Percentiles rank a stretch among this genome's conserved stretches.
Conservation (phyloP, 1,140 invertebrate genomes). For the Heliconius eleuchia region DNA sequence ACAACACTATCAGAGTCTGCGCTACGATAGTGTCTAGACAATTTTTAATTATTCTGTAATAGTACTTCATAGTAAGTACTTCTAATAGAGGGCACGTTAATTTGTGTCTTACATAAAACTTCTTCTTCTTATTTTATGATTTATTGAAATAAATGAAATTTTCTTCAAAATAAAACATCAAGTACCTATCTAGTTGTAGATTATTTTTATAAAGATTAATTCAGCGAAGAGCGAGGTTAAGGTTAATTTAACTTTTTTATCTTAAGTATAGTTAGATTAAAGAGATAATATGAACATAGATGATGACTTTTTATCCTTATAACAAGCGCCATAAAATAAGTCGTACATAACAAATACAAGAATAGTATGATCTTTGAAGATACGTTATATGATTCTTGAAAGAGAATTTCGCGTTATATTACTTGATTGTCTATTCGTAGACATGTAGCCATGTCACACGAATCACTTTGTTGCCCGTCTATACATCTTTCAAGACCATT, state of each 20-base stretch:
- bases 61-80: background rate
- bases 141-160: background rate
- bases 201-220: too few species aligned
- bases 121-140: background rate
- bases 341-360: background rate
- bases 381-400: background rate
- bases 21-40: background rate
- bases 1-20: background rate
- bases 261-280: background rate
- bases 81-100: background rate
- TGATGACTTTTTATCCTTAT: too few species aligned
- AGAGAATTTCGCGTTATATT: background rate
- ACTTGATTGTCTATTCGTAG: background rate
- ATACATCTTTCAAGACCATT: too few species aligned
- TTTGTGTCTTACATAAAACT: background rate
- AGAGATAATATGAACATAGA: background rate
- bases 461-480: too few species aligned
- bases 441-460: too few species aligned
- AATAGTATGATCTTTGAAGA: background rate
- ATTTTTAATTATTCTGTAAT: conserved; percentile 7
- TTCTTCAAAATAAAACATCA: background rate
- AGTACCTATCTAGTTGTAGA: too few species aligned
- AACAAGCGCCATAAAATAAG: background rate
- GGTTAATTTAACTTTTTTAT: background rate
- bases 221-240: too few species aligned